Conservation (phyloP, 2,888 invertebrate genomes). For the Netelia melanura region DNA sequence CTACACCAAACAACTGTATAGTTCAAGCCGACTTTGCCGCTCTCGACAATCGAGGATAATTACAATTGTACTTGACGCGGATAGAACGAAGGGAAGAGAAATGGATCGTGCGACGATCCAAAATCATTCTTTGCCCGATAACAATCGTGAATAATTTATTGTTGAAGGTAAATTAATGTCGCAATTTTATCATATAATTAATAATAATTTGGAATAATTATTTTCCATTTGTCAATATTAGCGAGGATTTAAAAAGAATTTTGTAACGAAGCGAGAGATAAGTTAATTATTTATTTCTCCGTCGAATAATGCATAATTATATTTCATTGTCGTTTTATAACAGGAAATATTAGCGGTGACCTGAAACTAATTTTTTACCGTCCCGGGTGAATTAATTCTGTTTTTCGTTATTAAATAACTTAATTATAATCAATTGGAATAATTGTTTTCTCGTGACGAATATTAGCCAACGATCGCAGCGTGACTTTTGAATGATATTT, state of each 20-base stretch:
- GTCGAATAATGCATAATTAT: too few relatives aligned
- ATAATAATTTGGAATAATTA: neutral
- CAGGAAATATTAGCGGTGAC: neutral
- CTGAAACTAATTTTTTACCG: neutral
- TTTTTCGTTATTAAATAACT: neutral
- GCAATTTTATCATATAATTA: neutral
- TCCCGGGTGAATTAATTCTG: neutral
- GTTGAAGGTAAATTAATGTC: neutral
- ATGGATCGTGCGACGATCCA: neutral
- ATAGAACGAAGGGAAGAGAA: neutral
- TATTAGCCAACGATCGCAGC: too few relatives aligned
- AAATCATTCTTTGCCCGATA: neutral
- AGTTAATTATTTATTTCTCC: neutral
- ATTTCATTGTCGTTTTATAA: neutral
- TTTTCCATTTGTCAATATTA: neutral
- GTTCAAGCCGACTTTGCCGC: slow-evolving; percentile 25
- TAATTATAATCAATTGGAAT: neutral
- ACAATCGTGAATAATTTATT: neutral
- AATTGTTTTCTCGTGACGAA: too few relatives aligned
- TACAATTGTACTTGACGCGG: slow-evolving; percentile 31
- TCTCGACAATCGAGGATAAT: slow-evolving; percentile 42
- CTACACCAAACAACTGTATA: neutral
- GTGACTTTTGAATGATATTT: too few relatives aligned
- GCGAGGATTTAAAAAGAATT: too few relatives aligned
- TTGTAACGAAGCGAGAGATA: too few relatives aligned